Conservation (phyloP, 2,113 vertebrate species). For the Pholis gunnellus region DNA sequence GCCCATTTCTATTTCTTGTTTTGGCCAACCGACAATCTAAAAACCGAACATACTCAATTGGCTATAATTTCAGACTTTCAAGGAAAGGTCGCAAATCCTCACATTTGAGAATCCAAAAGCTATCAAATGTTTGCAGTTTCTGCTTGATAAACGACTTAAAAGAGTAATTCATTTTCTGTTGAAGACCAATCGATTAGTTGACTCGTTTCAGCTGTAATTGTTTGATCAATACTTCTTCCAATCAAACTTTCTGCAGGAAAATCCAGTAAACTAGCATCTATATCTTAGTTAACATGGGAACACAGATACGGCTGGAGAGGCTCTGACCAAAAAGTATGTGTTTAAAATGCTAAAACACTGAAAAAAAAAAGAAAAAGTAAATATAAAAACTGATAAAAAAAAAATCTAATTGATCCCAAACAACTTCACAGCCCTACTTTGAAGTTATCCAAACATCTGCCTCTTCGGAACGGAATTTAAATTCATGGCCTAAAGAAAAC, state of each 20-base stretch:
- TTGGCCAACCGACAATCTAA: background rate
- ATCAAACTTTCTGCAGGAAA: background rate
- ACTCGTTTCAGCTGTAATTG: background rate
- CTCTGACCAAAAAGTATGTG: background rate
- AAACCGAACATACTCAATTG: background rate
- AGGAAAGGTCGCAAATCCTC: background rate
- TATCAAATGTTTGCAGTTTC: background rate
- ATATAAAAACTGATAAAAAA: background rate
- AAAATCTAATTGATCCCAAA: background rate
- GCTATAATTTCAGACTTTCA: background rate
- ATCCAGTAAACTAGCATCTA: background rate
- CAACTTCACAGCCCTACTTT: background rate
- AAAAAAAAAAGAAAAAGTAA: background rate
- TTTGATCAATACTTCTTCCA: background rate
- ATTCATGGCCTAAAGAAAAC: conserved; percentile 21
- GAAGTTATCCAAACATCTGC: background rate
- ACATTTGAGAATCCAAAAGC: background rate
- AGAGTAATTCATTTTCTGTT: background rate
- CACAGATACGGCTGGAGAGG: background rate
- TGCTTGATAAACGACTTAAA: background rate
- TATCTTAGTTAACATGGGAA: background rate
- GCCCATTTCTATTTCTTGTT: background rate
- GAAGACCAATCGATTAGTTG: background rate
- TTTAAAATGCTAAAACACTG: no score
- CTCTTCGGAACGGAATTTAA: conserved; percentile 2